These are phyloP conservation scores for Drosophila hamatofila DNA, from an alignment of 2,888 invertebrate genomes.

Conservation along the genomic window DNA sequence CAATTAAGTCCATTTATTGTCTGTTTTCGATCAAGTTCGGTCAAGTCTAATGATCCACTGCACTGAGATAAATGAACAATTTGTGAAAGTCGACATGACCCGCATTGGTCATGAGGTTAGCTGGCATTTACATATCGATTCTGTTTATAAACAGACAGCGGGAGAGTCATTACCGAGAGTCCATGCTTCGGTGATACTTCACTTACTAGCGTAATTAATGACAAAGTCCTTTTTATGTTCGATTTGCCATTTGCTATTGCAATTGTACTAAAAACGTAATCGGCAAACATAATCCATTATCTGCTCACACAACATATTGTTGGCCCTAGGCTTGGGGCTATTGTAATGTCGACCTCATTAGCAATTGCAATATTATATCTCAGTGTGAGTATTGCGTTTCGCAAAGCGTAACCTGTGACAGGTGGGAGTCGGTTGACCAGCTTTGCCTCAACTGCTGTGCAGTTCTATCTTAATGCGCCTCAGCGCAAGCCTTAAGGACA, in stretches of 20 bases:
- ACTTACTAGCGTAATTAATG: conserved; percentile 37
- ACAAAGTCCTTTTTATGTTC: conserved; percentile 12
- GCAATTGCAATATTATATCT: background rate
- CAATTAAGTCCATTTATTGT: background rate
- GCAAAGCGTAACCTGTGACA: background rate
- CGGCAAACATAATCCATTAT: no score
- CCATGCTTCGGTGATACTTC: background rate
- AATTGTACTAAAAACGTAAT: no score
- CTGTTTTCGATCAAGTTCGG: conserved; percentile 3
- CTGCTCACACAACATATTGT: background rate
- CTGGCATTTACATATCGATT: conserved; percentile 36
- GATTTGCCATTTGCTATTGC: conserved; percentile 1
- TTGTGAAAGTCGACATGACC: conserved; percentile 16
- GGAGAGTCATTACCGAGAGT: background rate
- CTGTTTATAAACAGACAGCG: background rate
- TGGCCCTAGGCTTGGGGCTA: background rate
- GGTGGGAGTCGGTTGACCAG: background rate
- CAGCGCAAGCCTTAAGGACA: conserved; percentile 6
- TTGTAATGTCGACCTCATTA: background rate
- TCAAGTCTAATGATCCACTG: conserved; percentile 46
- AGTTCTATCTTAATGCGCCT: conserved; percentile 4
- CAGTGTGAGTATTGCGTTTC: background rate
- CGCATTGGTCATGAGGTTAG: conserved; percentile 23
- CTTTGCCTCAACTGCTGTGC: background rate
- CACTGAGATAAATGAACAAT: conserved; percentile 22